Evolutionary conservation across 2,797 vertebrate genomes (phyloP).

Genomic region (Ceryle rudis): DNA sequence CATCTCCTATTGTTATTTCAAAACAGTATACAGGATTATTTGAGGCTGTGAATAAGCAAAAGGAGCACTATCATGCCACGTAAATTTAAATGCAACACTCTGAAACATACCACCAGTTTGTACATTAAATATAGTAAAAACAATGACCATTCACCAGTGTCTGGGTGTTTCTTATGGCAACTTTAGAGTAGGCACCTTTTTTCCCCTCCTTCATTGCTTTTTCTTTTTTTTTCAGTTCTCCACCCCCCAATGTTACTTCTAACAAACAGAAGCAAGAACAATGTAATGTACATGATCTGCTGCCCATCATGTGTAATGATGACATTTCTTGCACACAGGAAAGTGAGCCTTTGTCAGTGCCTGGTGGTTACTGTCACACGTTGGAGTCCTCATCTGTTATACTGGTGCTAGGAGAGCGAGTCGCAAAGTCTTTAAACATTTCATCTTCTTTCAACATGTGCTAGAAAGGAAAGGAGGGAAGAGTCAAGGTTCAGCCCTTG

Average conservation of each 20-base stretch:
- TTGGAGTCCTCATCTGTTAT: constrained; percentile 93
- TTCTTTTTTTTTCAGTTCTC: not conserved
- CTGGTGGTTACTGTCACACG: constrained; percentile 79
- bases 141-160: constrained; percentile 56
- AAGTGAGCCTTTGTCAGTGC: not conserved
- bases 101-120: constrained; percentile 70
- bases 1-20: not conserved
- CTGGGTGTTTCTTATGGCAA: constrained; percentile 48
- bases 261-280: constrained; percentile 39
- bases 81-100: constrained; percentile 61
- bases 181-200: constrained; percentile 50
- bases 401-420: constrained; percentile 87
- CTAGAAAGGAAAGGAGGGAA: constrained; percentile 75
- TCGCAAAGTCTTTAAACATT: constrained; percentile 90
- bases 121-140: constrained; percentile 75
- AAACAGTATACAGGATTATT: not conserved
- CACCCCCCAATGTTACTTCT: constrained; percentile 4
- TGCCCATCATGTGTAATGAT: not conserved
- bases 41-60: not conserved
- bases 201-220: too few relatives aligned
- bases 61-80: constrained; percentile 22
- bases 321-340: not conserved
- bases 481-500: not conserved
- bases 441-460: constrained; percentile 98
- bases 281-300: not conserved